Base-by-base conservation (phyloP, 2,888 invertebrate genomes). In the Cacoxenus indagator region DNA sequence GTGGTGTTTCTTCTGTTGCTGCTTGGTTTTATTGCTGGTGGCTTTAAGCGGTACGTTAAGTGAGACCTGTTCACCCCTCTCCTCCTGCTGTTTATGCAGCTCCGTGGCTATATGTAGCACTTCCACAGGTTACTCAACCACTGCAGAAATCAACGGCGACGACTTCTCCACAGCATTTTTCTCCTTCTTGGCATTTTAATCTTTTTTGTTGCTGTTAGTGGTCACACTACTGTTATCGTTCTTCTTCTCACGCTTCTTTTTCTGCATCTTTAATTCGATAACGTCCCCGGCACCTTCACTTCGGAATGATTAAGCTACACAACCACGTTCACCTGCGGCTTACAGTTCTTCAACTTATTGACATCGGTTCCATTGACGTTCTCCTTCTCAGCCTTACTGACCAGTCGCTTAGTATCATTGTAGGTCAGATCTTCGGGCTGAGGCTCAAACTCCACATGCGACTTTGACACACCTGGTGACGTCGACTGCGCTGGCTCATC, bases 271-370 rank as follows among this genome's bases (percentile, higher is more conserved):
- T 19, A 88, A 69, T 70, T 88, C 88, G 8, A 88, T 70, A 73
- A 94, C 94, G 89, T 96, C 96, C 90, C 95, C 95, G 22, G n/a
- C 26, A 14, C n/a, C n/a, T n/a, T n/a, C n/a, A n/a, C n/a, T n/a
- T n/a, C n/a, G n/a, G n/a, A n/a, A n/a, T n/a, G n/a, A n/a, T n/a
- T n/a, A n/a, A n/a, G n/a, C n/a, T n/a, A n/a, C n/a, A n/a, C n/a
- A n/a, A n/a, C n/a, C n/a, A n/a, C n/a, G n/a, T n/a, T n/a, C n/a
- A n/a, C n/a, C n/a, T n/a, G n/a, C n/a, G n/a, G n/a, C n/a, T n/a
- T n/a, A n/a, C n/a, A n/a, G n/a, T n/a, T n/a, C n/a, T n/a, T n/a
- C n/a, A n/a, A n/a, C n/a, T n/a, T n/a, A n/a, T n/a, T n/a, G n/a
- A n/a, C n/a, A n/a, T n/a, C n/a, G n/a, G n/a, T n/a, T n/a, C n/a